Evolutionary conservation across 2,113 vertebrate genomes (phyloP).

Genomic region (Ageneiosus marmoratus): DNA sequence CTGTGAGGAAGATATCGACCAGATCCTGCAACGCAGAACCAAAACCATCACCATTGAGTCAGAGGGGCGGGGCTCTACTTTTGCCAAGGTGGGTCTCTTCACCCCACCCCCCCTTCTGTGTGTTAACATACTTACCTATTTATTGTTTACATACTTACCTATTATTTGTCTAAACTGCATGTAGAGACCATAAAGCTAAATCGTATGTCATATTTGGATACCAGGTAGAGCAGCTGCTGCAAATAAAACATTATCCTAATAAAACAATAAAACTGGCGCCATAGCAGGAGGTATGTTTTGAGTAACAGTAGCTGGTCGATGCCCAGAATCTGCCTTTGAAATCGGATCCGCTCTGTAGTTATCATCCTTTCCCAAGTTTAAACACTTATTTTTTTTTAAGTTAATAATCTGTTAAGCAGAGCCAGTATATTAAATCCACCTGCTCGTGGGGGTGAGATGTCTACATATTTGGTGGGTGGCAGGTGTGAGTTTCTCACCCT

Average conservation of each 20-base stretch:
- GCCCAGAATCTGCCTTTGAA: not conserved
- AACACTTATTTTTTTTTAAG: not conserved
- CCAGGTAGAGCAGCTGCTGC: not conserved
- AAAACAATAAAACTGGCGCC: not conserved
- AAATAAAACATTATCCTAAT: not conserved
- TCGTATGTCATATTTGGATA: not conserved
- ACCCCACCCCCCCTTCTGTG: no score
- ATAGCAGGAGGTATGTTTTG: not conserved
- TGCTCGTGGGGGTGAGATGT: not conserved
- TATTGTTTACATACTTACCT: not conserved
- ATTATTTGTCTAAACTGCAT: not conserved
- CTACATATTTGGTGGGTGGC: not conserved
- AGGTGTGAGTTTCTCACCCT: constrained; percentile 2
- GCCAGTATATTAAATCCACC: constrained; percentile 7
- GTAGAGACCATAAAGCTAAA: not conserved
- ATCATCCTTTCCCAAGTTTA: not conserved
- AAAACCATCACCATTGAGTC: constrained; percentile 99
- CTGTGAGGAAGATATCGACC: constrained; percentile 98
- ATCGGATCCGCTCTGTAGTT: not conserved
- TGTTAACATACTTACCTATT: not conserved
- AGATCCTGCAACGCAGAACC: constrained; percentile 93
- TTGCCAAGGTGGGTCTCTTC: constrained; percentile 85
- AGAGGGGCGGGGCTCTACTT: constrained; percentile 94
- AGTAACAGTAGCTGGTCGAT: not conserved
- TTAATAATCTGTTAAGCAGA: not conserved